phyloP scores from a whole-genome alignment of 35 echinoderm and acorn worm genomes.

The Strongylocentrotus purpuratus region DNA sequence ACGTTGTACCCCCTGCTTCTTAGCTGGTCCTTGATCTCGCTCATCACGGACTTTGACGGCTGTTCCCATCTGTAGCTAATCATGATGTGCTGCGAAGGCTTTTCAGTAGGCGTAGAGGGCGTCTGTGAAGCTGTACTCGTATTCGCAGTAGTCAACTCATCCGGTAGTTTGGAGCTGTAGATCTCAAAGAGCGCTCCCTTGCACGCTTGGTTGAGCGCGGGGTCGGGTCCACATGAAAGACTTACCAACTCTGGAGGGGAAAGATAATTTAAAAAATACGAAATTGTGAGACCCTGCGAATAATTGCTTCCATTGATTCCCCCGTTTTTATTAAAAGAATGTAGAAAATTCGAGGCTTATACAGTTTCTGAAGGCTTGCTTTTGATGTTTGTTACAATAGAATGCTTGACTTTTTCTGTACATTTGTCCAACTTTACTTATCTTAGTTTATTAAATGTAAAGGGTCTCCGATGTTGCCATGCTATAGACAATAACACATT shows the following conservation, averaged over 20 bases:
- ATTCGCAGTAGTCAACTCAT: not conserved
- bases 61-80: slow-evolving; percentile 51
- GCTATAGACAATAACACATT: too few species aligned
- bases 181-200: slow-evolving; percentile 33
- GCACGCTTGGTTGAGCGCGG: not conserved
- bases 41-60: slow-evolving; percentile 18
- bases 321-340: too few species aligned
- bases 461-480: too few species aligned
- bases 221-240: not conserved
- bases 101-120: not conserved
- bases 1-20: slow-evolving; percentile 39
- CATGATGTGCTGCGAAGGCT: slow-evolving; percentile 21
- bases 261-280: not conserved
- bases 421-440: too few species aligned
- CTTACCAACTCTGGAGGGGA: not conserved
- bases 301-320: too few species aligned
- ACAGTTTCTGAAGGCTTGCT: too few species aligned
- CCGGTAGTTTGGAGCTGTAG: slow-evolving; percentile 15
- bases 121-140: not conserved
- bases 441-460: too few species aligned
- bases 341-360: too few species aligned
- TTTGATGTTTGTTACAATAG: too few species aligned
- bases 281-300: too few species aligned
- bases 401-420: too few species aligned
- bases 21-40: slow-evolving; percentile 31